Evolutionary conservation across 2,113 vertebrate genomes (phyloP), one percentile per base, ranked within the genome.

Genomic region (Anolis carolinensis): DNA sequence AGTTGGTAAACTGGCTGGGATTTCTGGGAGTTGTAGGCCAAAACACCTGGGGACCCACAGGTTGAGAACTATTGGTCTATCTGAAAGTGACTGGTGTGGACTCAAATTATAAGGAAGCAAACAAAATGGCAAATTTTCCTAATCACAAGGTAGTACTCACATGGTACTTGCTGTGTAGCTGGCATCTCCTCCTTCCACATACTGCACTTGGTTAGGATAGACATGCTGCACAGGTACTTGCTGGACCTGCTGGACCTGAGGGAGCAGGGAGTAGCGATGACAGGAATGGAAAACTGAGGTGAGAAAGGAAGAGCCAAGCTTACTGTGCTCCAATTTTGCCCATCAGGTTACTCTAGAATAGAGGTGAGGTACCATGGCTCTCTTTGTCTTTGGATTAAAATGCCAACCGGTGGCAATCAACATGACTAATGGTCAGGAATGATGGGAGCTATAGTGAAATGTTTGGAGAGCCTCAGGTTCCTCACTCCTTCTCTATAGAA

Each of bases 211-310:
- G 87, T 96, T 97, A 50, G 97, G 93, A 91, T 97, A 98, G 55
- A 98, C 97, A 48, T 98, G 97, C 83, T 98, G 96, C 62, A 98
- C 97, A 0, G 97, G 97, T 39, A 98, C 97, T 94, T 98, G 95
- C 90, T 97, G 96, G 36, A 98, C 96, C 94, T 98, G 98, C 91
- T 97, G 97, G 79, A 97, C 97, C 97, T 98, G 90, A 48, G n/a
- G 34, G 1, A 2, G 8, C 73, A 72, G 81, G 55, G 48, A 74
- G 88, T 32, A 27, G 63, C 39, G 1, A 32, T 72, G 70, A n/a
- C 39, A 74, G 63, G 79, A 72, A 82, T 63, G 8, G 7, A 78
- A 86, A 79, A 50, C 59, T 75, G 84, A 81, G 84, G 20, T 67
- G 67, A 23, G 83, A 39, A 16, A 82, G 48, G 27, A 25, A 48